Evolutionary conservation across 2,113 vertebrate genomes (phyloP).

Genomic region (Callopanchax toddi): DNA sequence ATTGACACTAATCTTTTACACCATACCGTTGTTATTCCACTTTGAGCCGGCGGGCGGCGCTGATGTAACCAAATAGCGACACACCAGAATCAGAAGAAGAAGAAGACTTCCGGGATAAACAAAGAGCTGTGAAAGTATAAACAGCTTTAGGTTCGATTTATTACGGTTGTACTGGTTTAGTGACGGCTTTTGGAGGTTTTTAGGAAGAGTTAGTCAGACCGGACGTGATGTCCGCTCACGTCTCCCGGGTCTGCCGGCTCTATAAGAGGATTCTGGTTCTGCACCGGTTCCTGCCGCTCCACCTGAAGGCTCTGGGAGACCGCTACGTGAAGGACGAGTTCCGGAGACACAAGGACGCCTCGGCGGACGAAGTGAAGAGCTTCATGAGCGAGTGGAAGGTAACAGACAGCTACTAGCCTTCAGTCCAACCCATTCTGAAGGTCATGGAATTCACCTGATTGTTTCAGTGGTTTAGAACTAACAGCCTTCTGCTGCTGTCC

Average conservation of each 20-base stretch:
- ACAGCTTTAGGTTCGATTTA: no score
- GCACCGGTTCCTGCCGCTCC: slow-evolving; percentile 85
- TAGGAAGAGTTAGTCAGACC: no score
- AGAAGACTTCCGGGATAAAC: neutral
- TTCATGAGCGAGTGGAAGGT: slow-evolving; percentile 87
- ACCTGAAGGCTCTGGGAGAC: slow-evolving; percentile 86
- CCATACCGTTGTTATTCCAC: no score
- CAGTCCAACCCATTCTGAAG: no score
- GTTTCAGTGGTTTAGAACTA: no score
- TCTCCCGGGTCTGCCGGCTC: slow-evolving; percentile 74
- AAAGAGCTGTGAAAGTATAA: neutral
- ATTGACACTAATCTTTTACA: no score
- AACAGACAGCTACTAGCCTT: no score
- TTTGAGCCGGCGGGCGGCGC: neutral
- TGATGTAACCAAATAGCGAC: no score
- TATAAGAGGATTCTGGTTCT: slow-evolving; percentile 86
- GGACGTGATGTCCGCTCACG: slow-evolving; percentile 58
- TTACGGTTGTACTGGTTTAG: no score
- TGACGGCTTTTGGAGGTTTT: no score
- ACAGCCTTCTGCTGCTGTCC: no score
- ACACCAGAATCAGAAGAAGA: neutral
- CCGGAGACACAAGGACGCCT: slow-evolving; percentile 80
- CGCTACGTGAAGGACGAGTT: slow-evolving; percentile 93
- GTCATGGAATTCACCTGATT: no score
- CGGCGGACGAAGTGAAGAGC: slow-evolving; percentile 72